A percentile compares a stretch with the other conserved stretches of the same genome.
Conservation (phyloP, 2,113 vertebrate genomes). For the Heterotilapia buettikoferi region DNA sequence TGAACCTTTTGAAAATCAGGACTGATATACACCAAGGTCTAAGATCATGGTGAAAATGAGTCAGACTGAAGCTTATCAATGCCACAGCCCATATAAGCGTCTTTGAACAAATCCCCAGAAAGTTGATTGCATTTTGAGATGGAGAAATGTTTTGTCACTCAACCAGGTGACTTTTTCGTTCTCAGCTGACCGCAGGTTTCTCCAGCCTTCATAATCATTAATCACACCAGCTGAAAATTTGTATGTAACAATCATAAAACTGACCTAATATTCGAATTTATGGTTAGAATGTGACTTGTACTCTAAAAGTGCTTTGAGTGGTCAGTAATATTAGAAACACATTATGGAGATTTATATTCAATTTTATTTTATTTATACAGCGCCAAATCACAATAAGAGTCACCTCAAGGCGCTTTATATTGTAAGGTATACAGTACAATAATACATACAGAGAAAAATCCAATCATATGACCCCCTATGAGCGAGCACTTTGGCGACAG, state of each 20-base stretch:
- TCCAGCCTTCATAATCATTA: neutral
- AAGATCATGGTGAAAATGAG: neutral
- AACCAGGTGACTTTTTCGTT: neutral
- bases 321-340: neutral
- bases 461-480: neutral
- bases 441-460: neutral
- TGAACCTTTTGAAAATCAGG: neutral
- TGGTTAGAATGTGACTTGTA: neutral
- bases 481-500: neutral
- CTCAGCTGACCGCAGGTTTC: neutral
- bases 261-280: neutral
- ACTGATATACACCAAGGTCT: neutral
- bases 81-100: neutral
- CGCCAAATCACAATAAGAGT: neutral
- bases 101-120: neutral
- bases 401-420: accelerated
- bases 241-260: neutral
- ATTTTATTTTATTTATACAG: neutral
- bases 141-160: neutral
- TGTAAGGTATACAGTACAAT: accelerated
- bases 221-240: accelerated
- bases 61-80: neutral
- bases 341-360: neutral
- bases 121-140: neutral
- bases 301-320: neutral